These are phyloP conservation scores for Eudemis profundana DNA, from an alignment of 2,888 invertebrate genomes.

Conservation along the genomic window DNA sequence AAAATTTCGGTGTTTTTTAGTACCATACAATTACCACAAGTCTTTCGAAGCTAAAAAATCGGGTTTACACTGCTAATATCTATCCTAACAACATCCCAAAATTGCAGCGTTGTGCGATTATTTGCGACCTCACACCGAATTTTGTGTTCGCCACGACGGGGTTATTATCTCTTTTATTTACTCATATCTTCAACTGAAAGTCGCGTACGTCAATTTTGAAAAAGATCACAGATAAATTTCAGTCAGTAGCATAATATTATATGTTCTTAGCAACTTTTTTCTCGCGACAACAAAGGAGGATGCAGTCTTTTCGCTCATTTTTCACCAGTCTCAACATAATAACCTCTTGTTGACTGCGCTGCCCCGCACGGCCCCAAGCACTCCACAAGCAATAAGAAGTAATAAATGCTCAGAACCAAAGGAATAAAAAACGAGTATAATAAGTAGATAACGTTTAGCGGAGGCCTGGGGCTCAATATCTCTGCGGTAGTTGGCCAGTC, in stretches of 20 bases:
- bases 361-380: slow-evolving; percentile 72
- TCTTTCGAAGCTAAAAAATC: too few relatives aligned
- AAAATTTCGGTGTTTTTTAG: too few relatives aligned
- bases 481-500: slow-evolving; percentile 60
- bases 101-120: too few relatives aligned
- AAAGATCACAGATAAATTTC: not conserved
- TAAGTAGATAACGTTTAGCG: slow-evolving; percentile 80
- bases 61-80: too few relatives aligned
- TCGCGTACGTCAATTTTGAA: not conserved
- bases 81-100: too few relatives aligned
- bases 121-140: too few relatives aligned
- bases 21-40: too few relatives aligned
- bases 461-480: slow-evolving; percentile 75
- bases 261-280: slow-evolving; percentile 34
- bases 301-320: slow-evolving; percentile 77
- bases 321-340: slow-evolving; percentile 81
- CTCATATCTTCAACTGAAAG: not conserved
- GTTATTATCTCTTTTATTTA: too few relatives aligned
- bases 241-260: slow-evolving; percentile 28
- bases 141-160: too few relatives aligned
- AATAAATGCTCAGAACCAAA: slow-evolving; percentile 82
- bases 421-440: slow-evolving; percentile 74
- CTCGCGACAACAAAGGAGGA: slow-evolving; percentile 63
- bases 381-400: slow-evolving; percentile 83
- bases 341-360: slow-evolving; percentile 79